phyloP scores from a whole-genome alignment of 1,140 invertebrate species.

The Musca domestica region DNA sequence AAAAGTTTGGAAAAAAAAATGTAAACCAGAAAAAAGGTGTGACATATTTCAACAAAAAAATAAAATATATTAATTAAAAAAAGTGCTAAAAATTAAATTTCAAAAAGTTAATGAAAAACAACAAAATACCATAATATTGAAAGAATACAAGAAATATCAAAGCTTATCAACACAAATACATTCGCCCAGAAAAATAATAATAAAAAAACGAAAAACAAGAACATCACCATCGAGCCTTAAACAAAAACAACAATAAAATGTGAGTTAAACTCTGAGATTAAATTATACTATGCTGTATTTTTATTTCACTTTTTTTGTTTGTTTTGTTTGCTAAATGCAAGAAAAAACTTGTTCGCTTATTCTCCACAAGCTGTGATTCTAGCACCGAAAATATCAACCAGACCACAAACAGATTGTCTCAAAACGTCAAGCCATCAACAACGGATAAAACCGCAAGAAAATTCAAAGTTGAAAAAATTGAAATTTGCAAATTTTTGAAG shows the following conservation, averaged over 20 bases:
- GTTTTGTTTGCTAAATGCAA: too few species aligned
- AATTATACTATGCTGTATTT: background rate
- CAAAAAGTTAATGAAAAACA: background rate
- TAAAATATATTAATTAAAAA: background rate
- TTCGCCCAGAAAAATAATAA: background rate
- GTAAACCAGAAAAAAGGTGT: background rate
- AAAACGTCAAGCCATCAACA: background rate
- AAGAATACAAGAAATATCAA: background rate
- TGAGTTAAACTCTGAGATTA: constrained; percentile 10
- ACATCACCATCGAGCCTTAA: background rate
- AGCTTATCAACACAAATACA: background rate
- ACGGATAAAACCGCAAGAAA: background rate
- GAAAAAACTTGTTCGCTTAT: too few species aligned
- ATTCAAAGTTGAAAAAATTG: background rate
- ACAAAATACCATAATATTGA: background rate
- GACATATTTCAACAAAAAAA: background rate
- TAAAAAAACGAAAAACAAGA: background rate
- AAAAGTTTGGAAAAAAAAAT: background rate
- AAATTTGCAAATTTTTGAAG: too few species aligned
- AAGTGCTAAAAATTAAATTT: background rate
- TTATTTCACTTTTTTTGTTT: too few species aligned
- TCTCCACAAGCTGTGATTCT: too few species aligned
- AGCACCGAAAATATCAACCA: background rate
- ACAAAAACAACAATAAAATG: constrained; percentile 3
- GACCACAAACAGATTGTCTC: background rate